Evolutionary conservation across 2,888 invertebrate species (phyloP).

Genomic region (Drosophila peninsularis): DNA sequence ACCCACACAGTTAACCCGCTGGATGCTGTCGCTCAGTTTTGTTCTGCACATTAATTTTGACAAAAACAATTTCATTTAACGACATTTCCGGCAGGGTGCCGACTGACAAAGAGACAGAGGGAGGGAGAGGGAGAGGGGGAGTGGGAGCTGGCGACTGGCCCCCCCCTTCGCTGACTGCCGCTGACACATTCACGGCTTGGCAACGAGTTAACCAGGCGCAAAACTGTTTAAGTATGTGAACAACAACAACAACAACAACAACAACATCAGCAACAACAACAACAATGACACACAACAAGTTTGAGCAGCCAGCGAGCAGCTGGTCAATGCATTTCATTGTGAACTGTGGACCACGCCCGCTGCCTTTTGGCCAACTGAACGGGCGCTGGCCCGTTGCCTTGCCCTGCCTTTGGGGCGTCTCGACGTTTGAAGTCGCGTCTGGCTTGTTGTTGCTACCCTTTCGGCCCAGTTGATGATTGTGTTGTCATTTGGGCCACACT

Average conservation of each 20-base stretch:
- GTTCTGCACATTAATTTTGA: constrained; percentile 71
- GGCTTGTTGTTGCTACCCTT: constrained; percentile 26
- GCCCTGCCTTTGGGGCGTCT: not conserved
- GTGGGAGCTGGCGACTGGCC: not conserved
- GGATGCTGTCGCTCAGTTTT: constrained; percentile 46
- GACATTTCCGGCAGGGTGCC: constrained; percentile 67
- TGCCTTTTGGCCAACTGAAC: not conserved
- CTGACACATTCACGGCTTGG: constrained; percentile 36
- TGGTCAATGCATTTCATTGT: constrained; percentile 68
- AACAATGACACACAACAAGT: constrained; percentile 23
- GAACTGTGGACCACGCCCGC: constrained; percentile 23
- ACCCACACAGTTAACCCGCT: constrained; percentile 60
- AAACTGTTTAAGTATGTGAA: constrained; percentile 69
- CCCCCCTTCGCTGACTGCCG: not conserved
- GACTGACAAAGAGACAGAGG: constrained; percentile 22
- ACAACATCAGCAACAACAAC: constrained; percentile 34
- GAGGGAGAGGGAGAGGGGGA: not conserved
- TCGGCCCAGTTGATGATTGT: constrained; percentile 57
- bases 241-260: constrained; percentile 46
- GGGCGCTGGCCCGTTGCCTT: not conserved
- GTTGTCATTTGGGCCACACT: constrained; percentile 48
- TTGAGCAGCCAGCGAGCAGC: constrained; percentile 22
- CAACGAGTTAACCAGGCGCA: constrained; percentile 72
- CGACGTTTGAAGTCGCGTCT: constrained; percentile 27
- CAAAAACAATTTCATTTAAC: constrained; percentile 74